Evolutionary conservation across 2,113 vertebrate species (phyloP), one percentile per base, ranked within the genome.

Genomic region (Callocephalon fimbriatum): DNA sequence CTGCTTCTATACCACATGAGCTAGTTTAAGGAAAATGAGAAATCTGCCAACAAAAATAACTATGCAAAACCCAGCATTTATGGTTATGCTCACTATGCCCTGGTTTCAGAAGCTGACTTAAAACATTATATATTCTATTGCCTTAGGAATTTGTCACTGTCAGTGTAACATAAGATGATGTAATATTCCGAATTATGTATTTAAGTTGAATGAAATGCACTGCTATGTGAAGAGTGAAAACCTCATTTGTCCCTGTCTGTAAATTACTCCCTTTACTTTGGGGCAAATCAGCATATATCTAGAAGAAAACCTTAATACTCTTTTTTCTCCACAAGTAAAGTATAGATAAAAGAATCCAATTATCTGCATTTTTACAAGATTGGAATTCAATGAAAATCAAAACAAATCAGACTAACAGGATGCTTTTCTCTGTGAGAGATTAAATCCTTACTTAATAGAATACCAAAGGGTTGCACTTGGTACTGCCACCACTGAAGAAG

Each of bases 311-410:
- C 86, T 87, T 77, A 91, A 82, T 53, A 75, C 26, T 89, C 42
- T 84, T 67, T 67, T 88, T 76, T 72, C 73, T 96, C 72, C 44
- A 40, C 25, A 81, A 96, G 84, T 86, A 83, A 78, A 95, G 48
- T 63, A 65, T 4, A 97, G 94, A 95, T 95, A 97, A 96, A 96
- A 96, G 73, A 92, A 91, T 65, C 92, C 94, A 92, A 95, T 96
- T 92, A 95, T 97, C 92, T 91, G 90, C 88, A 78, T 96, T 95
- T 96, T 96, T 95, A 82, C 70, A 85, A 91, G 94, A 95, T 92
- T 95, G 56, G 79, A 95, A 94, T 81, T 95, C 70, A 65, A 86
- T 92, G 88, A 70, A 94, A 94, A 89, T 93, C 96, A 97, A 96
- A 92, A 88, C 72, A 93, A 94, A 95, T 67, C 91, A 83, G 93